Evolutionary conservation across 2,797 vertebrate genomes (phyloP).

Genomic region (Phrynocephalus forsythii): DNA sequence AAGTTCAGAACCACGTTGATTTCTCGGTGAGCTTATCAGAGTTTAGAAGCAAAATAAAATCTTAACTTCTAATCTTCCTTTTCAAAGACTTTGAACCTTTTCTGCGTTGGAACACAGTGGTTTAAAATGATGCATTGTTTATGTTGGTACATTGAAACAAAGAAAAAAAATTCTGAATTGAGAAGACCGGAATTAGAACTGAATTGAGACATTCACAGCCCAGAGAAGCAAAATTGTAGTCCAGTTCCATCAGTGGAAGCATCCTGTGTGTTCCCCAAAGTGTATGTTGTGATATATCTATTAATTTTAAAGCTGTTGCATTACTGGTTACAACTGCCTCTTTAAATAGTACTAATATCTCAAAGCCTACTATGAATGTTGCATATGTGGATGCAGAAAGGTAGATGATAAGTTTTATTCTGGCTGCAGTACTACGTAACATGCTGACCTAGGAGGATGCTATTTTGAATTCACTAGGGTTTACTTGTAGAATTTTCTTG

Average conservation of each 20-base stretch:
- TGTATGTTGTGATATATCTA: no score
- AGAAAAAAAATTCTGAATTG: neutral
- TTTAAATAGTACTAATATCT: no score
- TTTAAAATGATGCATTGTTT: neutral
- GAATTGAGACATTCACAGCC: neutral
- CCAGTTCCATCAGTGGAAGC: no score
- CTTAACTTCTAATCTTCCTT: neutral
- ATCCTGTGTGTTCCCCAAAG: no score
- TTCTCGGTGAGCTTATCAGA: neutral
- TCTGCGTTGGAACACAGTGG: neutral
- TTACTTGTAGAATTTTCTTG: neutral
- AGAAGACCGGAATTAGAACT: neutral
- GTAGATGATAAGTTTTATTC: neutral
- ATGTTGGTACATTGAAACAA: neutral
- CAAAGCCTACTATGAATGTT: neutral
- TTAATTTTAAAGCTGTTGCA: no score
- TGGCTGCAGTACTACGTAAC: neutral
- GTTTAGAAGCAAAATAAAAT: neutral
- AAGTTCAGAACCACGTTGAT: neutral
- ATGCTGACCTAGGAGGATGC: neutral
- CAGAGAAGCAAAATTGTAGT: no score
- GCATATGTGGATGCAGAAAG: neutral
- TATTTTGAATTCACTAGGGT: neutral
- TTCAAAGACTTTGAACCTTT: neutral
- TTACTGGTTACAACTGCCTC: no score